Evolutionary conservation across 2,888 invertebrate species (phyloP).

Genomic region (Apamea anceps): DNA sequence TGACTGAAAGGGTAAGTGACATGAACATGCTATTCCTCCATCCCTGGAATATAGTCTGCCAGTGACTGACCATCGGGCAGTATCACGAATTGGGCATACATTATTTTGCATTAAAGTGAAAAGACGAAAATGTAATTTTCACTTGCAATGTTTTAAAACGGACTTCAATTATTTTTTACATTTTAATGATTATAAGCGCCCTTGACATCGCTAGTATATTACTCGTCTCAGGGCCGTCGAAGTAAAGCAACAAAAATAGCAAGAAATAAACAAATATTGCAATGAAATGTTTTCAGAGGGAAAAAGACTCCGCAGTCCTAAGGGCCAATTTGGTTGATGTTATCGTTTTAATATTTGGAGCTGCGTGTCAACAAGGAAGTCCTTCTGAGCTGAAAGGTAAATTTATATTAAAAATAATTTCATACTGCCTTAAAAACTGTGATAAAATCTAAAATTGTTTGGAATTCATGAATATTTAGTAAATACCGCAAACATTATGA

Average conservation of each 20-base stretch:
- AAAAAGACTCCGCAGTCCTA: constrained; percentile 76
- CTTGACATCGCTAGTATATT: not conserved
- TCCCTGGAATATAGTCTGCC: not conserved
- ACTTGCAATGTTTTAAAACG: not conserved
- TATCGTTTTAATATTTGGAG: constrained; percentile 90
- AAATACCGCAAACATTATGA: not conserved
- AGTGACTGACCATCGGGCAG: not conserved
- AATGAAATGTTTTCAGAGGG: constrained; percentile 71
- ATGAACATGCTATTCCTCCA: not conserved
- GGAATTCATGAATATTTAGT: not conserved
- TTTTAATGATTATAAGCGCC: not conserved
- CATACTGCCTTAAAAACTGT: not conserved
- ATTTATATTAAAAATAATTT: not conserved
- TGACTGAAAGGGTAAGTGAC: constrained; percentile 47
- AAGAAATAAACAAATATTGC: not conserved
- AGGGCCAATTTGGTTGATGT: constrained; percentile 87
- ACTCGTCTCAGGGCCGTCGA: not conserved
- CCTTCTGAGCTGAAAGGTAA: constrained; percentile 86
- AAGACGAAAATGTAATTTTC: not conserved
- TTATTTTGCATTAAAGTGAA: not conserved
- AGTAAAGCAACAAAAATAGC: not conserved
- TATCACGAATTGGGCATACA: not conserved
- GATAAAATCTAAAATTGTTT: not conserved
- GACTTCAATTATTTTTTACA: not conserved
- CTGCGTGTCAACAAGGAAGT: constrained; percentile 92